Evolutionary conservation across 2,797 vertebrate genomes (phyloP), one percentile per base, ranked within the genome.

Genomic region (Scomberomorus guttatus): DNA sequence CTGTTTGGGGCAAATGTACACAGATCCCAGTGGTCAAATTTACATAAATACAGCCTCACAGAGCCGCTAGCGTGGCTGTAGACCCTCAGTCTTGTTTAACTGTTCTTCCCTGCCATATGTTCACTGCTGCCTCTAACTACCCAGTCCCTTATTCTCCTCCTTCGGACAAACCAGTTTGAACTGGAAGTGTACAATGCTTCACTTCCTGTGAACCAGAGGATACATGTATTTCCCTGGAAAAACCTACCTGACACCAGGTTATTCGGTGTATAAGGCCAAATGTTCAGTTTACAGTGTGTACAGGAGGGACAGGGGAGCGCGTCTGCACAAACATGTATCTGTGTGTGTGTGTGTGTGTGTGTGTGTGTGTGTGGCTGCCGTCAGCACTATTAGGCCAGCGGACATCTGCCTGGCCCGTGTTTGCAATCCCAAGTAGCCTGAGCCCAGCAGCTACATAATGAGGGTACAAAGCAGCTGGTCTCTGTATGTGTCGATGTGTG

Each of bases 401-500:
- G 92, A 89, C 92, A 91, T 94, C 94, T 93, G 93, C 88, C 68
- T 80, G 84, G 81, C 88, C 79, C 88, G 91, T 93, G 93, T 94
- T 87, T 89, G 90, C 88, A 91, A 94, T 94, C 87, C 91, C 87
- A 94, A 94, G 89, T 91, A 92, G 91, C 86, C 80, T 78, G 79
- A 85, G 84, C 84, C 82, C 69, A 79, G 81, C 86, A 80, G 83
- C 83, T 56, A 89, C 88, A 93, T 93, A 94, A 93, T 88, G 85
- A 91, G 84, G 62, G 79, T 83, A 93, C 92, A 94, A 95, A 94
- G 94, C 93, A 83, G 84, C 91, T 81, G 79, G 77, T 83, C 64
- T 55, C 58, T 64, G 37, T 74, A 50, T 79, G 66, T 72, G 84
- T 79, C 66, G 72, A 79, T 84, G 80, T 86, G 85, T 75, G 82